Evolutionary conservation across 2,797 vertebrate genomes (phyloP).

Genomic region (Betta splendens): DNA sequence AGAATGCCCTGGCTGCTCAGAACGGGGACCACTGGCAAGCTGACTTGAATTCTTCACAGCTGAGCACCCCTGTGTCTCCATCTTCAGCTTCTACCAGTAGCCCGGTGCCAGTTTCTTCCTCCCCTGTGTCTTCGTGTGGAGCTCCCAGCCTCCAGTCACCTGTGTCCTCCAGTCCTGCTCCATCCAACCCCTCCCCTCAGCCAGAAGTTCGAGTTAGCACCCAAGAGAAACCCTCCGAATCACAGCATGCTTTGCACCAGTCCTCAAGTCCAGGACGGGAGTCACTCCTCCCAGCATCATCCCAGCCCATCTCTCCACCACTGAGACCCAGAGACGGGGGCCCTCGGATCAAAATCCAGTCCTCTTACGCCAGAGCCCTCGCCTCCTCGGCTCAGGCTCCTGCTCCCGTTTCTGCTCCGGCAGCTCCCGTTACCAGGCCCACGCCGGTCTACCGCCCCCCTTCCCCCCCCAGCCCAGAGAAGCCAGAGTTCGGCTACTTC

Average conservation of each 20-base stretch:
- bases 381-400: conserved; percentile 55
- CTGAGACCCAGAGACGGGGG: conserved; percentile 75
- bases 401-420: conserved; percentile 54
- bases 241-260: conserved; percentile 39
- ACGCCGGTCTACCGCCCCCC: conserved; percentile 67
- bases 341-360: conserved; percentile 84
- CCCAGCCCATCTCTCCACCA: conserved; percentile 69
- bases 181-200: conserved; percentile 54
- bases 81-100: conserved; percentile 75
- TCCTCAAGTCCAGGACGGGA: conserved; percentile 36
- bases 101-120: conserved; percentile 67
- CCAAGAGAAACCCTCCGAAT: conserved; percentile 47
- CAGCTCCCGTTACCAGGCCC: conserved; percentile 54
- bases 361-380: conserved; percentile 71
- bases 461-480: conserved; percentile 75
- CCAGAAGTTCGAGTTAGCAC: conserved; percentile 37
- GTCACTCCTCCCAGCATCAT: conserved; percentile 47
- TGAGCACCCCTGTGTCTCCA: conserved; percentile 75
- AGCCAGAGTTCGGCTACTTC: conserved; percentile 92
- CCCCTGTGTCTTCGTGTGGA: conserved; percentile 68
- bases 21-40: conserved; percentile 78
- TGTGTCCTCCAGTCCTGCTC: conserved; percentile 78
- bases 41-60: conserved; percentile 53
- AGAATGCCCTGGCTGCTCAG: conserved; percentile 89
- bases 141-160: conserved; percentile 58